phyloP scores from a whole-genome alignment of 1,140 invertebrate genomes.

The Pachypsylla venusta region DNA sequence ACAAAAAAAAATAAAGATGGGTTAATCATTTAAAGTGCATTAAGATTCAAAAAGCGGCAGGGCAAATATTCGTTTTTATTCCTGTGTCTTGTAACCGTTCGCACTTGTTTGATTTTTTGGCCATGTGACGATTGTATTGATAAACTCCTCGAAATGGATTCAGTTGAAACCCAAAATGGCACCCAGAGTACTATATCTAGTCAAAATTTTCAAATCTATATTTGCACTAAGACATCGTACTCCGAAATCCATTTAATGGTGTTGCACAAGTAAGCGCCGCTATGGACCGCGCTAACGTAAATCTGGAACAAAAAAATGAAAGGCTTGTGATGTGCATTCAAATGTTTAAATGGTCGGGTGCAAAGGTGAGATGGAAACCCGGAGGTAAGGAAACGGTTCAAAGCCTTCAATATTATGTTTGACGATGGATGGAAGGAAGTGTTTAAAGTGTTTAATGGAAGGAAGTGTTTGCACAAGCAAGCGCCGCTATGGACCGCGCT shows the following conservation, averaged over 20 bases:
- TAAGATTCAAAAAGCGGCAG: no score
- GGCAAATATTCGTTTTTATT: no score
- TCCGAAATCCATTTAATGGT: conserved; percentile 4
- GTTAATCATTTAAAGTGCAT: no score
- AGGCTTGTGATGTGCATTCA: not conserved
- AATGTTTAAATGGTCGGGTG: not conserved
- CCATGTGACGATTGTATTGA: no score
- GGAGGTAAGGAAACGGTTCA: not conserved
- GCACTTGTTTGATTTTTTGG: no score
- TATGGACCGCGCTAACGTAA: no score
- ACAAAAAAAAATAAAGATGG: no score
- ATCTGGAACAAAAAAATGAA: not conserved
- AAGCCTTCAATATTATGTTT: not conserved
- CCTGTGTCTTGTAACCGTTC: no score
- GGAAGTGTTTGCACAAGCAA: not conserved
- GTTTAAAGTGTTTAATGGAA: not conserved
- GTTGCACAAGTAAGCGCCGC: no score
- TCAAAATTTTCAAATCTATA: not conserved
- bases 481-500: not conserved
- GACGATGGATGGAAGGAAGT: not conserved
- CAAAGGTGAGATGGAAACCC: not conserved
- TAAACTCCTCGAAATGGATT: no score
- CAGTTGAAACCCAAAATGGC: no score
- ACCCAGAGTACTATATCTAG: conserved; percentile 8
- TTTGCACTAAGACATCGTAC: conserved; percentile 5